These are phyloP conservation scores for Myodes glareolus DNA, from an alignment of 2,113 vertebrate genomes.

Conservation along the genomic window DNA sequence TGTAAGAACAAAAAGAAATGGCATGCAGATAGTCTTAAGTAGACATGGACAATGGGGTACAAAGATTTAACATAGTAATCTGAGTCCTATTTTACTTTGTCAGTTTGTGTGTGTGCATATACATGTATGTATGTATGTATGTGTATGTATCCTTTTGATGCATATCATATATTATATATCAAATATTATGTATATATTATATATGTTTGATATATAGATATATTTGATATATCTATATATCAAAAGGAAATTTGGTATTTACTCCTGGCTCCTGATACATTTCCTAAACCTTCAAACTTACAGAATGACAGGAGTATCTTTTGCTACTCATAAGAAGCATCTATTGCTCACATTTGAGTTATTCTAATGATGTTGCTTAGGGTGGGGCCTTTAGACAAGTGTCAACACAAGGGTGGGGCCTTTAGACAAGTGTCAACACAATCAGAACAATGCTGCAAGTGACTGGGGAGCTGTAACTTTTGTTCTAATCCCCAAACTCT, in stretches of 20 bases:
- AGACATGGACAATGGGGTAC: background rate
- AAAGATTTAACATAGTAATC: background rate
- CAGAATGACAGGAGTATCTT: background rate
- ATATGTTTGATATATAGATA: too few relatives aligned
- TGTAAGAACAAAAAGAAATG: background rate
- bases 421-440: background rate
- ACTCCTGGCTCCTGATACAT: too few relatives aligned
- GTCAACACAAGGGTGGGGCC: background rate
- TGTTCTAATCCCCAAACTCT: background rate
- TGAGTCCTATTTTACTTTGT: background rate
- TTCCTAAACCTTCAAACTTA: background rate
- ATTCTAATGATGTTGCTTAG: background rate
- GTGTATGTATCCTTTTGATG: background rate
- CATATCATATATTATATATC: too few relatives aligned
- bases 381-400: background rate
- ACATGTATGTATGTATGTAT: background rate
- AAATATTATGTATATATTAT: too few relatives aligned
- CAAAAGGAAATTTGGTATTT: too few relatives aligned
- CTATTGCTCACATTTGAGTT: background rate
- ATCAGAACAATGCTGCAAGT: background rate
- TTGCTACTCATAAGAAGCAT: background rate
- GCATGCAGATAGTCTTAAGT: background rate
- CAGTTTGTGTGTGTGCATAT: background rate
- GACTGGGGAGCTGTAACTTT: background rate
- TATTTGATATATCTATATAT: too few relatives aligned